These are phyloP conservation scores for Pycnomerus fuliginosus DNA, from an alignment of 2,888 invertebrate species.

Conservation along the genomic window DNA sequence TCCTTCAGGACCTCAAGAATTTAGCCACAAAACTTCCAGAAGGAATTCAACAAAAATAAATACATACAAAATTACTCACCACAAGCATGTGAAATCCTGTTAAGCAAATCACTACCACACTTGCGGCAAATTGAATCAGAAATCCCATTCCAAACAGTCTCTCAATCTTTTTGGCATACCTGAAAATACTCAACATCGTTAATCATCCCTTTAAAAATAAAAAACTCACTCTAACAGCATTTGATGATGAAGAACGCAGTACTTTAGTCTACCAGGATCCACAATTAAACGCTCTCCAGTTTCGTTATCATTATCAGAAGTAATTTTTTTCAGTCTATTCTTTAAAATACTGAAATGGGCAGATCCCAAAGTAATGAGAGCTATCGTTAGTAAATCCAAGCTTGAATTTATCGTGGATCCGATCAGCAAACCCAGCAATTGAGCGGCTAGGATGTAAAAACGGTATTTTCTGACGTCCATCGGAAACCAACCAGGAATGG, in stretches of 20 bases:
- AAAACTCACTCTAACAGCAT: conserved; percentile 8
- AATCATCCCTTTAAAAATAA: no score
- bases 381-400: conserved; percentile 27
- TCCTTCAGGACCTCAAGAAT: no score
- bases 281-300: no score
- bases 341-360: conserved; percentile 28
- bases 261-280: background rate
- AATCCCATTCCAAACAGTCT: no score
- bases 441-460: conserved; percentile 16
- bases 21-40: no score
- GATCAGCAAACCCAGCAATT: conserved; percentile 20
- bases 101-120: no score
- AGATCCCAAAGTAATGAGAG: conserved; percentile 27
- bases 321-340: conserved; percentile 21
- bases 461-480: conserved; percentile 23
- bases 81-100: no score
- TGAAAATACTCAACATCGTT: no score
- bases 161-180: no score
- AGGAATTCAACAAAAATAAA: no score
- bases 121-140: no score
- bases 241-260: conserved; percentile 8
- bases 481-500: conserved; percentile 32
- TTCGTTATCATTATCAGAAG: background rate
- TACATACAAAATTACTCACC: no score
- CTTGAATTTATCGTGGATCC: conserved; percentile 27